Evolutionary conservation across 2,888 invertebrate genomes (phyloP).

Genomic region (Neoaliturus tenellus): DNA sequence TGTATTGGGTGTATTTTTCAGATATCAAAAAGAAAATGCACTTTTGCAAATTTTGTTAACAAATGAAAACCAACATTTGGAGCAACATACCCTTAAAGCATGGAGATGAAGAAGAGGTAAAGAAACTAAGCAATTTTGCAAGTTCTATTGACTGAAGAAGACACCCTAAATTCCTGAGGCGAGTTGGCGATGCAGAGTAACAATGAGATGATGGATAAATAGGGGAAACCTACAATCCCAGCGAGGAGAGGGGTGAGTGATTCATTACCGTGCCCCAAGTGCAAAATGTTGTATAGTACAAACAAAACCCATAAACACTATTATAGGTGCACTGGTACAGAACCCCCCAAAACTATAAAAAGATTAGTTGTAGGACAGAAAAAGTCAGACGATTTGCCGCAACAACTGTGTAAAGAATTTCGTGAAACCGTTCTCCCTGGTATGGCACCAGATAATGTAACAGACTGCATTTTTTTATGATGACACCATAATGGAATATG

Average conservation of each 20-base stretch:
- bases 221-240: neutral
- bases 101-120: neutral
- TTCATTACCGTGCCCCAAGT: neutral
- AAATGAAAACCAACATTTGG: neutral
- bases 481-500: neutral
- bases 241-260: neutral
- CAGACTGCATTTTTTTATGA: neutral
- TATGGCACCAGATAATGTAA: neutral
- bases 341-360: neutral
- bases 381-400: neutral
- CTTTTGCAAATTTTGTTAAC: neutral
- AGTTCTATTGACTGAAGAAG: neutral
- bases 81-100: neutral
- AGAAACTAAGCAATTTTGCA: neutral
- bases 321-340: neutral
- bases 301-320: neutral
- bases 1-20: neutral
- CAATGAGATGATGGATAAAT: neutral
- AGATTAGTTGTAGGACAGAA: neutral
- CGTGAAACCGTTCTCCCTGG: neutral
- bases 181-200: neutral
- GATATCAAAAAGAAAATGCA: neutral
- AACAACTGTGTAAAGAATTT: neutral
- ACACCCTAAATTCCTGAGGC: neutral
- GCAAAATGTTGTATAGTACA: neutral